Evolutionary conservation across 2,888 invertebrate genomes (phyloP).

Genomic region (Euplagia quadripunctaria): DNA sequence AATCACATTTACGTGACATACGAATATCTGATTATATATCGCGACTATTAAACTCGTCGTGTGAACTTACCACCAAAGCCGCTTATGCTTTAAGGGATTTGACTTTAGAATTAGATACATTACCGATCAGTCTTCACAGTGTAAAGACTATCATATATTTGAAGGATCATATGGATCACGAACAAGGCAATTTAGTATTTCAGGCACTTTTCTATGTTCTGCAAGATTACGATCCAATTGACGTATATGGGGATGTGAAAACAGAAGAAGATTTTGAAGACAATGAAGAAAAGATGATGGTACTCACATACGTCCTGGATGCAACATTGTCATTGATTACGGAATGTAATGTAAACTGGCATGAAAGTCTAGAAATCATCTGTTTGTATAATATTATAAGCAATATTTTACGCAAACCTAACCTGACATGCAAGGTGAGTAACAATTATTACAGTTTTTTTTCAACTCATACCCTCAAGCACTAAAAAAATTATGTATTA

Average conservation of each 20-base stretch:
- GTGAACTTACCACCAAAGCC: slow-evolving; percentile 88
- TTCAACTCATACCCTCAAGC: background rate
- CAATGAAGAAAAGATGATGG: slow-evolving; percentile 70
- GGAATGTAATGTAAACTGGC: slow-evolving; percentile 92
- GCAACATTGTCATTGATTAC: slow-evolving; percentile 89
- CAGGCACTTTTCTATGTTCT: slow-evolving; percentile 89
- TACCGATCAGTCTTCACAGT: slow-evolving; percentile 82
- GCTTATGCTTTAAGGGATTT: slow-evolving; percentile 88
- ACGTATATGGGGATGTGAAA: slow-evolving; percentile 58
- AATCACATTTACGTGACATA: slow-evolving; percentile 69
- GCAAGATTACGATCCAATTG: slow-evolving; percentile 82
- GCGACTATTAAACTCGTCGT: slow-evolving; percentile 88
- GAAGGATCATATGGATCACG: slow-evolving; percentile 86
- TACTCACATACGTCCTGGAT: slow-evolving; percentile 90
- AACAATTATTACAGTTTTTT: background rate
- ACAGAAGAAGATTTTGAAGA: slow-evolving; percentile 62
- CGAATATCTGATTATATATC: slow-evolving; percentile 87
- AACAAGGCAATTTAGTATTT: slow-evolving; percentile 89
- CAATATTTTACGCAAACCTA: slow-evolving; percentile 72
- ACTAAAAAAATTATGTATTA: background rate
- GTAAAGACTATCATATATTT: slow-evolving; percentile 87
- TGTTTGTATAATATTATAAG: slow-evolving; percentile 85
- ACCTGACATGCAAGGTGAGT: slow-evolving; percentile 77
- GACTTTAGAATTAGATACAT: slow-evolving; percentile 75
- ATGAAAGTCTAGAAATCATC: slow-evolving; percentile 92